phyloP scores from a whole-genome alignment of 2,888 invertebrate species.

The Leptinotarsa peninsularis region DNA sequence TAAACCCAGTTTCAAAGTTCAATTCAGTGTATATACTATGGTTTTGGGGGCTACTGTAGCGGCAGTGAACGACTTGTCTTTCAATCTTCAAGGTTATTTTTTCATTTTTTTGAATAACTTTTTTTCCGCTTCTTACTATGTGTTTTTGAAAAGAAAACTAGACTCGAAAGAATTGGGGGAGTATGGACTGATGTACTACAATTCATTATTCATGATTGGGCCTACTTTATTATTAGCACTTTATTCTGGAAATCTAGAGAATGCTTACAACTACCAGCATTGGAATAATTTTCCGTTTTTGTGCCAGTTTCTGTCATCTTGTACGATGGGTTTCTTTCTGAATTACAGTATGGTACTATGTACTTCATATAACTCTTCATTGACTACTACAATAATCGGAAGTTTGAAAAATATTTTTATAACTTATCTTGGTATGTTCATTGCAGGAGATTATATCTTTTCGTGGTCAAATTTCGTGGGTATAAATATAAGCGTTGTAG shows the following conservation, averaged over 20 bases:
- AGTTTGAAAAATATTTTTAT: conserved; percentile 97
- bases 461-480: conserved; percentile 95
- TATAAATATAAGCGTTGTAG: conserved; percentile 92
- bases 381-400: conserved; percentile 98
- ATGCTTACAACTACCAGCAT: conserved; percentile 73
- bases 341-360: conserved; percentile 96
- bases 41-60: conserved; percentile 93
- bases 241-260: conserved; percentile 80
- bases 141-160: conserved; percentile 96
- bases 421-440: conserved; percentile 97
- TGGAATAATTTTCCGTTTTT: conserved; percentile 85
- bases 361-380: conserved; percentile 96
- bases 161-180: conserved; percentile 94
- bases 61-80: conserved; percentile 93
- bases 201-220: conserved; percentile 88
- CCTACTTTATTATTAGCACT: conserved; percentile 81
- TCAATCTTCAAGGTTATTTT: conserved; percentile 89
- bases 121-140: conserved; percentile 97
- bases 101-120: conserved; percentile 93
- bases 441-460: conserved; percentile 99
- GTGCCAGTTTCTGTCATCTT: conserved; percentile 86
- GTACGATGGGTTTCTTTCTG: conserved; percentile 96
- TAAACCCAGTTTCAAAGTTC: conserved; percentile 81
- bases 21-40: conserved; percentile 95
- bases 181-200: conserved; percentile 93